phyloP scores from a whole-genome alignment of 2,888 invertebrate genomes.

The Apotomis turbidana region DNA sequence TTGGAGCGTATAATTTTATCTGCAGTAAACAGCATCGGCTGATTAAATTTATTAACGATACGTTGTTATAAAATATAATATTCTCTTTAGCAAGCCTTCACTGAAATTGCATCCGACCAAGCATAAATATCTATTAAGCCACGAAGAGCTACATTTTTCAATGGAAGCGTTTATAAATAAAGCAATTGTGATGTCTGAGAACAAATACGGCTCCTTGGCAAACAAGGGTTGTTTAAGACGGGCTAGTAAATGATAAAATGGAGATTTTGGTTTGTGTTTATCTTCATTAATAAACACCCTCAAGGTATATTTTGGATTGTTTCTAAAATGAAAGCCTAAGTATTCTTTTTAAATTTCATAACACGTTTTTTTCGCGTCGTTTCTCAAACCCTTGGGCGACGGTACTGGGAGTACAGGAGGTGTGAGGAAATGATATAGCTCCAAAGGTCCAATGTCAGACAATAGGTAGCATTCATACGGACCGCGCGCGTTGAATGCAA shows the following conservation, averaged over 20 bases:
- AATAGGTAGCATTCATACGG: conserved; percentile 83
- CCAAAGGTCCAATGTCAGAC: conserved; percentile 82
- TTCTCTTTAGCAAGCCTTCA: conserved; percentile 59
- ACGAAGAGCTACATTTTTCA: conserved; percentile 81
- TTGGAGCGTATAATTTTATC: conserved; percentile 63
- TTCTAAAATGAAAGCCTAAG: conserved; percentile 39
- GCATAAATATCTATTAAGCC: conserved; percentile 82
- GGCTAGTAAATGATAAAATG: conserved; percentile 63
- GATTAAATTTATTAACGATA: conserved; percentile 71
- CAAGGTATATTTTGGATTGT: conserved; percentile 31
- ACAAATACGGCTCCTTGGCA: conserved; percentile 64
- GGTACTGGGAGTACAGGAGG: conserved; percentile 63
- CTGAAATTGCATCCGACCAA: conserved; percentile 75
- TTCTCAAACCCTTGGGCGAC: conserved; percentile 37
- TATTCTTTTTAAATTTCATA: conserved; percentile 69
- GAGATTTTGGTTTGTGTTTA: conserved; percentile 58
- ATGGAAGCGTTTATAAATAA: conserved; percentile 57
- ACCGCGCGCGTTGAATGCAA: conserved; percentile 74
- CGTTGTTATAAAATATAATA: conserved; percentile 61
- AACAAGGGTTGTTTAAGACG: conserved; percentile 69
- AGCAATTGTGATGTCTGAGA: conserved; percentile 52
- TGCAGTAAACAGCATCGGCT: conserved; percentile 69
- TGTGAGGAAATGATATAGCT: conserved; percentile 81
- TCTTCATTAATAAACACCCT: conserved; percentile 55
- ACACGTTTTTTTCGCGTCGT: conserved; percentile 56